Evolutionary conservation across 2,797 vertebrate genomes (phyloP).

Genomic region (Phoxinus dragarum): DNA sequence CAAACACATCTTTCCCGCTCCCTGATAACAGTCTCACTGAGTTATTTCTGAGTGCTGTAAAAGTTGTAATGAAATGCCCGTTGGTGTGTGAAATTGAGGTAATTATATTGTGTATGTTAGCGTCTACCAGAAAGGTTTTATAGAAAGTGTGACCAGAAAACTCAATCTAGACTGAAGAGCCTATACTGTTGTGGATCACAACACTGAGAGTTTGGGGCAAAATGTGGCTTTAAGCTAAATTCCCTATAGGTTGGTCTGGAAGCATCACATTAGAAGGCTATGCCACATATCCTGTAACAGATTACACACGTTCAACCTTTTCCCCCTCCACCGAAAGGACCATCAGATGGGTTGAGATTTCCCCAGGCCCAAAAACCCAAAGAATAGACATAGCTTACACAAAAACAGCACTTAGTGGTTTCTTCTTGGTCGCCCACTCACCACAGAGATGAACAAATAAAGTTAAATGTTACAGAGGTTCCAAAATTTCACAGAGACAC

Average conservation of each 20-base stretch:
- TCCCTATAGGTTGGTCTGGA: constrained; percentile 39
- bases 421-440: constrained; percentile 64
- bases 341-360: constrained; percentile 10
- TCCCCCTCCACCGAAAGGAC: constrained; percentile 14
- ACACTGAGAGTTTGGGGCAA: constrained; percentile 14
- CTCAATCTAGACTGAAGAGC: constrained; percentile 46
- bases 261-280: constrained; percentile 36
- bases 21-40: constrained; percentile 36
- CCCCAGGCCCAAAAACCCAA: constrained; percentile 56
- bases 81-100: constrained; percentile 54
- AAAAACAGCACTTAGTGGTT: constrained; percentile 79
- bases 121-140: constrained; percentile 26
- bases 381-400: constrained; percentile 63
- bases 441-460: constrained; percentile 60
- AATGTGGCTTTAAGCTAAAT: constrained; percentile 31
- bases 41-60: constrained; percentile 34
- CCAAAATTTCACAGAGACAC: constrained; percentile 68
- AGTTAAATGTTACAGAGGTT: constrained; percentile 55
- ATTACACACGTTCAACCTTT: constrained; percentile 25
- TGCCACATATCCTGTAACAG: constrained; percentile 43
- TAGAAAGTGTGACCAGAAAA: constrained; percentile 27
- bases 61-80: constrained; percentile 53
- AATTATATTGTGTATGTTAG: constrained; percentile 36
- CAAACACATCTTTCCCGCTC: background rate
- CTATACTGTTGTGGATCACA: constrained; percentile 24